Evolutionary conservation across 2,113 vertebrate genomes (phyloP).

Genomic region (Scopus umbretta): DNA sequence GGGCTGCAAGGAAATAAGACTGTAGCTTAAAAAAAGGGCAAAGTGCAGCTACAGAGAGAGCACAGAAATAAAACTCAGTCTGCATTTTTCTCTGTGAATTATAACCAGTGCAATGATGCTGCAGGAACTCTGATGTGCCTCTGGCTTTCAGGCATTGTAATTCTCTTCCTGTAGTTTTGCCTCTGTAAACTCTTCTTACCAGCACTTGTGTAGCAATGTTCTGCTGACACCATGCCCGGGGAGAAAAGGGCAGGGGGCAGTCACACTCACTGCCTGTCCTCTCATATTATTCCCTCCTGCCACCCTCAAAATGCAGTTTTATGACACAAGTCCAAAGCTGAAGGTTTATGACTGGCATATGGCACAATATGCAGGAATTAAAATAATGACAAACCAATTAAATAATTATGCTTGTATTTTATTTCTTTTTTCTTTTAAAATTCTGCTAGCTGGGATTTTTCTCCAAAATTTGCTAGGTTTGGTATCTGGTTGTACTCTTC

Average conservation of each 20-base stretch:
- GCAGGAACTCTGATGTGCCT: neutral
- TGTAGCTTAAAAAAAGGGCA: neutral
- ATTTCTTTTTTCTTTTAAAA: neutral
- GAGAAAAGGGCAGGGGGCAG: neutral
- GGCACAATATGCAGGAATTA: neutral
- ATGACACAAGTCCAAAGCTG: neutral
- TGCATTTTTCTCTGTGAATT: neutral
- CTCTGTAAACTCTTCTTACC: neutral
- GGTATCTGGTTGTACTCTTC: neutral
- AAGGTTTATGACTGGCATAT: neutral
- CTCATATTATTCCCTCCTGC: accelerated
- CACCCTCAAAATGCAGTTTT: neutral
- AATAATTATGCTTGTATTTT: neutral
- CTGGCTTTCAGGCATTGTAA: neutral
- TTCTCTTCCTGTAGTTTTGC: neutral
- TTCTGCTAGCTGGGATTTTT: neutral
- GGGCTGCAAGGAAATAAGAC: neutral
- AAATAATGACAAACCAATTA: neutral
- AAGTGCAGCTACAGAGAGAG: neutral
- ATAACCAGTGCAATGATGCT: neutral
- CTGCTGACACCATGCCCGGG: neutral
- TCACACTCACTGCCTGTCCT: neutral
- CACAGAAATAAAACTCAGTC: neutral
- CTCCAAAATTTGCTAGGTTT: neutral
- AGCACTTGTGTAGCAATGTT: neutral